Evolutionary conservation across 2,113 vertebrate species (phyloP).

Genomic region (Burhinus bistriatus): DNA sequence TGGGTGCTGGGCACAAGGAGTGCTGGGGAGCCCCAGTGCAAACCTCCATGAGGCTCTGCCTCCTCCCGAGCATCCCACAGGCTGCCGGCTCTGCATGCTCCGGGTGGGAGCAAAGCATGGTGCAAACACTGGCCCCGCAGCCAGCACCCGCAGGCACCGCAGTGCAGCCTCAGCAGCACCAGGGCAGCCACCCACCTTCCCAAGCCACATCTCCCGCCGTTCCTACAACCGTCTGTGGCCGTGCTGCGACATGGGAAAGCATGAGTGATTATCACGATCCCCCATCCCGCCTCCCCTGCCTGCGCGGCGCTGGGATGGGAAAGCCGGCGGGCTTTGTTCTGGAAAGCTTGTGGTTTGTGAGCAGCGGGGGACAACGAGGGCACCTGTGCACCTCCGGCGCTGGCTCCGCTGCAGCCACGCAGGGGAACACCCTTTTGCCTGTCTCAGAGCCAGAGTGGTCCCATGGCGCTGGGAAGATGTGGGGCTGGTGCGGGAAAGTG

Average conservation of each 20-base stretch:
- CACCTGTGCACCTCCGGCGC: fast-evolving
- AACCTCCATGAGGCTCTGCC: not conserved
- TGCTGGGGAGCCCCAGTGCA: fast-evolving
- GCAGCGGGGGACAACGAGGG: too few relatives aligned
- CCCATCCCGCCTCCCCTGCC: not conserved
- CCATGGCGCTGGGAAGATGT: fast-evolving
- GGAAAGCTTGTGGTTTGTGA: not conserved
- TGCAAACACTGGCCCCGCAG: not conserved
- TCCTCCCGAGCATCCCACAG: not conserved
- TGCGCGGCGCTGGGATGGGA: not conserved
- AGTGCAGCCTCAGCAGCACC: not conserved
- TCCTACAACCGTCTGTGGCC: fast-evolving
- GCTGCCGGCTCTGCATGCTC: fast-evolving
- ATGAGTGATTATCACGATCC: too few relatives aligned
- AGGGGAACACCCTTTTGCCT: not conserved
- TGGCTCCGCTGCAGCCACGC: not conserved
- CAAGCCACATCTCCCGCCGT: fast-evolving
- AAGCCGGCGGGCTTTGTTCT: not conserved
- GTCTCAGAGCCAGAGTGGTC: too few relatives aligned
- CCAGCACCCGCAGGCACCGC: not conserved
- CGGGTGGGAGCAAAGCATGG: fast-evolving
- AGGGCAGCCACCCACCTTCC: too few relatives aligned
- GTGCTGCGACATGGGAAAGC: fast-evolving
- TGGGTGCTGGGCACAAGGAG: too few relatives aligned
- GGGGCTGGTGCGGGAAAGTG: not conserved